Conservation (phyloP, 1,140 invertebrate species). For the Zaprionus inermis region DNA sequence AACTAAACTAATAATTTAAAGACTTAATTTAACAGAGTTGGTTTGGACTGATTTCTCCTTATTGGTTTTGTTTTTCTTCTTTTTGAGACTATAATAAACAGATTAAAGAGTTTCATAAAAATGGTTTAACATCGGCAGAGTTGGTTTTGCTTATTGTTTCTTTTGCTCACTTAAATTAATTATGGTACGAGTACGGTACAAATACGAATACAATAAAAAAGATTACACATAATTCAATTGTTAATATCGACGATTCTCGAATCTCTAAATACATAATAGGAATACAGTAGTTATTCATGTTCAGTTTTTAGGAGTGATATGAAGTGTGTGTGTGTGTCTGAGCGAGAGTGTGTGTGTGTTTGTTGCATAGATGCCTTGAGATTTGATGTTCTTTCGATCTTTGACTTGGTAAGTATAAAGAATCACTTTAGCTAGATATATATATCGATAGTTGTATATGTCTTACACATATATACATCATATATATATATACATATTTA, state of each 20-base stretch:
- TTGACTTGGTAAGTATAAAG: slow-evolving; percentile 35
- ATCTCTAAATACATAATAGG: slow-evolving; percentile 73
- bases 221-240: slow-evolving; percentile 41
- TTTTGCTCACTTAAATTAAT: slow-evolving; percentile 36
- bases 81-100: slow-evolving; percentile 41
- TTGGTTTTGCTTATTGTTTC: slow-evolving; percentile 7
- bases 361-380: slow-evolving; percentile 40
- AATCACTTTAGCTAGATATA: slow-evolving; percentile 39
- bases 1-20: slow-evolving; percentile 12
- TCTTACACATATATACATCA: slow-evolving; percentile 32
- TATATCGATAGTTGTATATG: slow-evolving; percentile 32
- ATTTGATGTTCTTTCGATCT: slow-evolving; percentile 32
- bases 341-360: slow-evolving; percentile 20
- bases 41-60: not conserved
- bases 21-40: slow-evolving; percentile 26
- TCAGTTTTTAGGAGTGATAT: slow-evolving; percentile 69
- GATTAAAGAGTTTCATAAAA: not conserved
- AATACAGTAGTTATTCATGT: slow-evolving; percentile 63
- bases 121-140: slow-evolving; percentile 32
- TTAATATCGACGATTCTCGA: slow-evolving; percentile 37
- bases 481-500: slow-evolving; percentile 35
- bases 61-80: not conserved
- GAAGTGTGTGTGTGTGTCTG: slow-evolving; percentile 47
- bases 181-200: slow-evolving; percentile 17
- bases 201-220: slow-evolving; percentile 27